Evolutionary conservation across 2,888 invertebrate species (phyloP), one percentile per base, ranked within the genome.

Genomic region (Cheilosia urbana): DNA sequence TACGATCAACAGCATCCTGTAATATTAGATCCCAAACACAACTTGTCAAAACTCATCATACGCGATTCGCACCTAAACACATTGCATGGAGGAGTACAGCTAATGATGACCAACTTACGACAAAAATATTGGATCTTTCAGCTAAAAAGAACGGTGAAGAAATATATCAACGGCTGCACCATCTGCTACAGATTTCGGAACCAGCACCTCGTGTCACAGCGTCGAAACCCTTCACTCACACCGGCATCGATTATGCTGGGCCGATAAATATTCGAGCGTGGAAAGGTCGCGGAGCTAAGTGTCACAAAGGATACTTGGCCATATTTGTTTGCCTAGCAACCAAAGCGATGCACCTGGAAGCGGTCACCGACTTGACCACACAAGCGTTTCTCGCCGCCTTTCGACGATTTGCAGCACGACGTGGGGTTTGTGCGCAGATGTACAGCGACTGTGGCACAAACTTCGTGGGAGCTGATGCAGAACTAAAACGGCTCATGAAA

Each of bases 381-480:
- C 83, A 88, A 13, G 87, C 87, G 0, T 90, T 89, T 51, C 58
- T 90, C 0, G 88, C 88, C 0, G 87, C 89, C 0, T 84, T 89
- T 19, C 73, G 82, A 15, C 68, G 90, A 11, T 90, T 90, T 45
- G 68, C 85, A 0, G 51, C 88, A 5, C 68, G 89, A 6, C 82
- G 89, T 34, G 90, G 90, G 6, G 30, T 87, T 9, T 88, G 88
- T 9, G 63, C 60, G 2, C 55, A 87, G 13, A 62, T 90, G 0
- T 89, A 88, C 71, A 87, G 88, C 62, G 90, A 90, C 53, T 21
- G 53, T 88, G 90, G 90, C 5, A 89, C 89, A 0, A 90, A 89
- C 37, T 90, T 91, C 55, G 66, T 88, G 4, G 90, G 90, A 15
- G 90, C 90, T 1, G 66, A 87, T 4, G 75, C 42, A 6, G 53